Evolutionary conservation across 2,113 vertebrate species (phyloP), one percentile per base, ranked within the genome.

Genomic region (Seriola dumerili): DNA sequence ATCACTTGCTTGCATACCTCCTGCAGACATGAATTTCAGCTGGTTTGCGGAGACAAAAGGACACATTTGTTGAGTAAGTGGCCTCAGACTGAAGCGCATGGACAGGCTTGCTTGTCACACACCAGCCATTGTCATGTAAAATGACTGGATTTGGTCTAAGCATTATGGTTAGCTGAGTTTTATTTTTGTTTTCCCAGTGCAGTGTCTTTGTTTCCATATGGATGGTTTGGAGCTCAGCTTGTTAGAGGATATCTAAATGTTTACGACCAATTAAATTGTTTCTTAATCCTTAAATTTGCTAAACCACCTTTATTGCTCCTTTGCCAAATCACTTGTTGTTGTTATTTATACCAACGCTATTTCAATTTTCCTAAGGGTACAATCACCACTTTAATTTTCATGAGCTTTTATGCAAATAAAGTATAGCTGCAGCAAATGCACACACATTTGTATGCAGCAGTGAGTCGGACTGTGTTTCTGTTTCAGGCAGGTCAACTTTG

Each of bases 381-480:
- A 76, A 55, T 82, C 58, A 50, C 29, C 12, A 34, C 58, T 83
- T 61, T 76, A 75, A 58, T 82, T 86, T 81, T 69, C 63, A 73
- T 10, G 23, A 72, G 69, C 62, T 86, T 52, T 71, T 67, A 87
- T 87, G 76, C 72, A 84, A 83, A 83, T 77, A 52, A 46, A 59
- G 25, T 42, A 44, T 76, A 48, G 52, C 83, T 57, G 80, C 48
- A 59, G 62, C 76, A 50, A 75, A 79, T 57, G 72, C 48, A 23
- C 7, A 48, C 55, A 50, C 34, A 88, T 88, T 89, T 86, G 88
- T 72, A 86, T 91, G 88, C 80, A 46, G 72, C 25, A 14, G 52
- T 44, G 64, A 66, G 21, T 72, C 71, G 11, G 14, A 42, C 57
- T 58, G 59, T 72, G 66, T 80, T 85, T 81, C 57, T 73, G 69